A percentile compares a stretch with the other conserved stretches of the same genome.
Conservation (phyloP, 2,888 invertebrate species). For the Ferdinandea cuprea region DNA sequence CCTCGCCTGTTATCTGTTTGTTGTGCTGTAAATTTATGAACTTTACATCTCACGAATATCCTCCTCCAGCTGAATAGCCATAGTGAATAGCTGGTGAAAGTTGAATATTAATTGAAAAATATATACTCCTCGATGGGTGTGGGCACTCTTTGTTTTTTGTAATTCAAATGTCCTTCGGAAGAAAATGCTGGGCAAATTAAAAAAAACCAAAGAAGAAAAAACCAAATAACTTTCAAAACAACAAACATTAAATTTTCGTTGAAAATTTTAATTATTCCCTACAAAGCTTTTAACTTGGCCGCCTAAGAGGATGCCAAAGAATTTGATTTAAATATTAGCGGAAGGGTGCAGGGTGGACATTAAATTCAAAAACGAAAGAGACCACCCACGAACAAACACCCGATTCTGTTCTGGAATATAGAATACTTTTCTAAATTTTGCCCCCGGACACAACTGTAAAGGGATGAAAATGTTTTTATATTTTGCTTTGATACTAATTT, state of each 20-base stretch:
- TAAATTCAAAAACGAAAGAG: neutral
- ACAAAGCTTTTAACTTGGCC: constrained; percentile 26
- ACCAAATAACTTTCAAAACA: constrained; percentile 3
- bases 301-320: constrained; percentile 23
- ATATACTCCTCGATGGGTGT: constrained; percentile 3
- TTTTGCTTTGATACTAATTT: neutral
- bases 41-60: constrained; percentile 5
- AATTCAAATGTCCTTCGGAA: constrained; percentile 38
- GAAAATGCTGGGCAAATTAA: neutral
- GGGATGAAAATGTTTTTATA: constrained; percentile 1
- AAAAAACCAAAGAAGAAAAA: too few species aligned
- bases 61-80: constrained; percentile 8
- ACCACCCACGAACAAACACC: neutral
- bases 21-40: constrained; percentile 43
- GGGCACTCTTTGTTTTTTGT: neutral
- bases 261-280: constrained; percentile 55
- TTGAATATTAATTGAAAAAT: constrained; percentile 58
- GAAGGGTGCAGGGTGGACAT: neutral
- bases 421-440: constrained; percentile 15
- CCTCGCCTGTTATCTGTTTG: constrained; percentile 26
- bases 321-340: constrained; percentile 21
- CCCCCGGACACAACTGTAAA: neutral
- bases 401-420: neutral
- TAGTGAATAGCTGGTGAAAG: constrained; percentile 34
- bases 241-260: constrained; percentile 40